Percentiles rank a stretch among this genome's conserved stretches.
phyloP scores from a whole-genome alignment of 2,113 vertebrate species.

The Hydrolagus affinis region DNA sequence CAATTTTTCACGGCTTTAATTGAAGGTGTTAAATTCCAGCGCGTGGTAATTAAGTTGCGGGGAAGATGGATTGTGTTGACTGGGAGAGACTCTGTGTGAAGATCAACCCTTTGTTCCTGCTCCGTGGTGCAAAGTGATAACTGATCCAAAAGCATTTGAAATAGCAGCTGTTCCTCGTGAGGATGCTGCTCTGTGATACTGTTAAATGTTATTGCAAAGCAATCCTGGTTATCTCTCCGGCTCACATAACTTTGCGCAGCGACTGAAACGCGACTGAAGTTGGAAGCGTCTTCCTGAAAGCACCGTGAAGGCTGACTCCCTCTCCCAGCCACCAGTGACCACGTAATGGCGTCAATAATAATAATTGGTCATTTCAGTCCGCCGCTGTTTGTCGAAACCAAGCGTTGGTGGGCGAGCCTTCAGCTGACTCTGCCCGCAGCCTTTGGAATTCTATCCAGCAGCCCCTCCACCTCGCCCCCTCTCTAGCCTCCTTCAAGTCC shows the following conservation, averaged over 20 bases:
- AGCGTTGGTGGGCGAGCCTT: no score
- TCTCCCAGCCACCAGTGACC: no score
- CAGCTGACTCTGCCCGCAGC: no score
- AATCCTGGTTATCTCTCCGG: not conserved
- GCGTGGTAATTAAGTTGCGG: not conserved
- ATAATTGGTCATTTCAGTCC: no score
- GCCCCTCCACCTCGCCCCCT: no score
- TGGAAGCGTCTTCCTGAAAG: no score
- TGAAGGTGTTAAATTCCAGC: constrained; percentile 12
- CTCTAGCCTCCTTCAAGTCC: no score
- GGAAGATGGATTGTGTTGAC: not conserved
- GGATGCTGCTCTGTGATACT: not conserved
- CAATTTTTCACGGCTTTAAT: constrained; percentile 13
- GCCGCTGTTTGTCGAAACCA: no score
- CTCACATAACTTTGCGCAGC: not conserved
- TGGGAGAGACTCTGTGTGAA: not conserved
- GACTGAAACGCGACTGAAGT: no score
- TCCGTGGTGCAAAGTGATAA: not conserved
- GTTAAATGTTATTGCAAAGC: not conserved
- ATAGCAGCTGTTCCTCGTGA: not conserved
- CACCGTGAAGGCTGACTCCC: no score
- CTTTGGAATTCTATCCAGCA: no score
- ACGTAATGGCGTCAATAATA: no score
- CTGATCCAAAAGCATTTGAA: not conserved
- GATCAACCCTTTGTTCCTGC: not conserved